Evolutionary conservation across 2,797 vertebrate genomes (phyloP), one percentile per base, ranked within the genome.

Genomic region (Tympanoctomys barrerae): DNA sequence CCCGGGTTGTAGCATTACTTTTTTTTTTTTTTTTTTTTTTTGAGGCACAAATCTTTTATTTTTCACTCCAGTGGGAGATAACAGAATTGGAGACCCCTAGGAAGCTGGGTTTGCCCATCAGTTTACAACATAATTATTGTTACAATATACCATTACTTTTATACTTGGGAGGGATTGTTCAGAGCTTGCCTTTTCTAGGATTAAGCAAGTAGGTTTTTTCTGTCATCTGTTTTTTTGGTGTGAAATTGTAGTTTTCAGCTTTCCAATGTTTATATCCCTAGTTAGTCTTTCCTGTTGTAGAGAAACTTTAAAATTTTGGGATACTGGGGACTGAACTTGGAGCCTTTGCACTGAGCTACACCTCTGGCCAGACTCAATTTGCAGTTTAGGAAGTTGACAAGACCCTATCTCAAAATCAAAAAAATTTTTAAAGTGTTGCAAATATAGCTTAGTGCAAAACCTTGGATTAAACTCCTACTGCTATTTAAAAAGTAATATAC

Each of bases 231-330:
- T 52, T 28, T 71, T 46, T 28, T 77, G 86, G 33, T 80, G 70
- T 82, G 61, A 11, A 24, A 91, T 70, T 31, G 0, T 87, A 31
- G 33, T 54, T 93, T 93, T 79, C 36, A 64, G 61, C 39, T 96
- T 94, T 87, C 49, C 16, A 19, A 0, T 79, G 5, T 62, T 89
- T 71, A 89, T 31, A 82, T 66, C 46, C 46, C 28, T 77, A 36
- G 42, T 90, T 82, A 66, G 61, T 84, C 31, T 93, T 95, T 82
- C 90, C 31, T 83, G 59, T 79, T 66, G 57, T 8, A 93, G 88
- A 54, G 31, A 52, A 94, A 73, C 42, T 80, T 94, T 87, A 84
- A 89, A 94, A 28, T 83, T 36, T 80, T 52, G 16, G 2, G 4
- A 33, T 49, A 21, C 42, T 78, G 26, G 75, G 26, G 6, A 21